A percentile compares a stretch with the other conserved stretches of the same genome.
Conservation (phyloP, 2,888 invertebrate genomes). For the Noctua janthe region DNA sequence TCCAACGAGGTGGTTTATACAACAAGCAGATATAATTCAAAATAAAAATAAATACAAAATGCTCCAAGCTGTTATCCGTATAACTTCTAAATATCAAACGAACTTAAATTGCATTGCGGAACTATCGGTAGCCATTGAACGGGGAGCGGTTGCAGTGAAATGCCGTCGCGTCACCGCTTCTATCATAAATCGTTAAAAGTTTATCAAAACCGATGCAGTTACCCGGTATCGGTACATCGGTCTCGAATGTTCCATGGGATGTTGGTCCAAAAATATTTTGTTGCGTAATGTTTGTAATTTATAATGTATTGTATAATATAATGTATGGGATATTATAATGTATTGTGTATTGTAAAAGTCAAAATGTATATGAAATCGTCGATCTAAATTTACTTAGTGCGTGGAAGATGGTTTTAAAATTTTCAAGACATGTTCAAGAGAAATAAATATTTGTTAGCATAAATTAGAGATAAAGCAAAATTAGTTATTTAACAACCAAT, state of each 20-base stretch:
- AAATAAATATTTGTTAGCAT: conserved; percentile 6
- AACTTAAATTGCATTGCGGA: conserved; percentile 75
- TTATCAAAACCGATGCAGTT: conserved; percentile 73
- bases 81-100: conserved; percentile 58
- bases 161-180: conserved; percentile 67
- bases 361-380: background rate
- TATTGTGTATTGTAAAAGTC: background rate
- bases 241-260: conserved; percentile 61
- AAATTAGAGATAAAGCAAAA: background rate
- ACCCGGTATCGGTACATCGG: conserved; percentile 34
- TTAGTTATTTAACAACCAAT: background rate
- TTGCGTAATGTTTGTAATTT: conserved; percentile 26
- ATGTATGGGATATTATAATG: no score
- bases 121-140: conserved; percentile 65
- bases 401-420: background rate
- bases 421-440: background rate
- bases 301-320: background rate
- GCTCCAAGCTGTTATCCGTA: conserved; percentile 2
- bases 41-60: conserved; percentile 5
- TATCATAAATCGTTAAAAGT: conserved; percentile 82
- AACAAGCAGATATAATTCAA: background rate
- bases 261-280: conserved; percentile 53
- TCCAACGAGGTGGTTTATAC: background rate
- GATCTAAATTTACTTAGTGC: background rate
- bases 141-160: conserved; percentile 64